Evolutionary conservation across 2,888 invertebrate genomes (phyloP).

Genomic region (Idaea aversata): DNA sequence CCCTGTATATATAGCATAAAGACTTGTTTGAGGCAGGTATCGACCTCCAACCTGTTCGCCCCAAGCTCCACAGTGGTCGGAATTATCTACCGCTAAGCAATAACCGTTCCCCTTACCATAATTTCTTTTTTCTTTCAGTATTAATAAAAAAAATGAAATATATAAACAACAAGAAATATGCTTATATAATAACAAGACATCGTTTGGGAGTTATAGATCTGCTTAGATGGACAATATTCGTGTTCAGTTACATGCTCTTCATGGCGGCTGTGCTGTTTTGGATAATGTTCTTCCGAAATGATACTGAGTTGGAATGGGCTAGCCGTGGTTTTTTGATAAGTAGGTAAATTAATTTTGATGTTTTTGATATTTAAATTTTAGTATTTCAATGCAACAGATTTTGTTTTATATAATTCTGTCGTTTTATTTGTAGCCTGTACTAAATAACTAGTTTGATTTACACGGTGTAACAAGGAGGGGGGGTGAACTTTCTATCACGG

Average conservation of each 20-base stretch:
- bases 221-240: constrained; percentile 39
- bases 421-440: too few relatives aligned
- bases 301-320: constrained; percentile 50
- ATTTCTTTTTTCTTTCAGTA: background rate
- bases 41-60: too few relatives aligned
- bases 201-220: constrained; percentile 45
- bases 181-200: constrained; percentile 39
- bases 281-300: constrained; percentile 37
- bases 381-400: background rate
- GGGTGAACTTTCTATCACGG: too few relatives aligned
- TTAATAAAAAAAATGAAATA: constrained; percentile 35
- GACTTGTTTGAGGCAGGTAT: too few relatives aligned
- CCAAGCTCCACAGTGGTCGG: too few relatives aligned
- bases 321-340: constrained; percentile 45
- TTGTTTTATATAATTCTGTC: background rate
- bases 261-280: constrained; percentile 52
- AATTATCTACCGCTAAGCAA: background rate
- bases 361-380: too few relatives aligned
- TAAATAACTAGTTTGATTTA: too few relatives aligned
- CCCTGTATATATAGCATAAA: too few relatives aligned
- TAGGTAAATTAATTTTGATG: background rate
- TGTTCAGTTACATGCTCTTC: constrained; percentile 45
- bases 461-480: too few relatives aligned
- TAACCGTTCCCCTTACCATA: background rate
- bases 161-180: constrained; percentile 39